Evolutionary conservation across 2,888 invertebrate genomes (phyloP), one percentile per base, ranked within the genome.

Genomic region (Drosophila kokeensis): DNA sequence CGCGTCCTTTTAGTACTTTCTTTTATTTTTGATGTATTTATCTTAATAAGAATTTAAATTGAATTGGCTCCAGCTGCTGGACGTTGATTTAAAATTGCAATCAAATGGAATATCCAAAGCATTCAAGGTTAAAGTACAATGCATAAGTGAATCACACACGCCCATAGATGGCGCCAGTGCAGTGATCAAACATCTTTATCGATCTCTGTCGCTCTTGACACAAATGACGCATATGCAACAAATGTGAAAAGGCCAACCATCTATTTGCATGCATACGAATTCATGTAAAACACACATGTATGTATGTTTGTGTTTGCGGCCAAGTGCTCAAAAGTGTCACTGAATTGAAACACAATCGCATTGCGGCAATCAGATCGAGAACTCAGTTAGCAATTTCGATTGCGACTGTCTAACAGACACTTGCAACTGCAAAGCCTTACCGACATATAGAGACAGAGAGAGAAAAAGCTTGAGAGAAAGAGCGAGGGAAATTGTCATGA

Each of bases 381-480:
- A 80, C 70, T 78, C 71, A 82, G 70, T 79, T 73, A 67, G 71
- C 76, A 76, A 71, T 76, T 73, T 76, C 79, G 79, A 87, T 85
- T 85, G 75, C 42, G 67, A 67, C 73, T 70, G 64, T 38, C 71
- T 49, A 29, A 63, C 73, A 76, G 81, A 66, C 68, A 71, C 86
- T 87, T 81, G 66, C 57, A 70, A 69, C 69, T 54, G 76, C 71
- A 69, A 67, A 53, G 21, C 13, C 45, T 21, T 21, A 13, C 11
- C n/a, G 11, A 42, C 11, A 29, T 21, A 27, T 30, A 6, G 13
- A 15, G 21, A 21, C 32, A 18, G 11, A 40, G 15, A 29, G 11
- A 21, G 6, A 21, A 8, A 24, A 7, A 4, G 11, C 21, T 27
- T n/a, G 11, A 32, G 38, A 21, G 27, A 24, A n/a, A 38, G 21